Evolutionary conservation across 2,888 invertebrate species (phyloP), one percentile per base, ranked within the genome.

Genomic region (Tryphoninae sp.): DNA sequence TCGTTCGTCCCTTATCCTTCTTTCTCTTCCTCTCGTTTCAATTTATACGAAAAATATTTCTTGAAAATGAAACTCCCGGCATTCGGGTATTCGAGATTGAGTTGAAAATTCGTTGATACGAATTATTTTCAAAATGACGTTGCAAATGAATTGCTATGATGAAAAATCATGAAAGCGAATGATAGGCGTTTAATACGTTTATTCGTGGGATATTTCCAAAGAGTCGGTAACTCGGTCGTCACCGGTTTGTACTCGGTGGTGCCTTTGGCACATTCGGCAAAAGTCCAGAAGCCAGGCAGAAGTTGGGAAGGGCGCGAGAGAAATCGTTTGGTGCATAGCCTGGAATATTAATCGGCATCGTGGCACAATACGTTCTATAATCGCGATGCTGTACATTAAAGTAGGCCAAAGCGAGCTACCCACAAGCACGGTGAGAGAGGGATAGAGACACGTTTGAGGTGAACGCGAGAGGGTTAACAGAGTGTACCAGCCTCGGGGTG

Each of bases 401-500:
- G 73, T 81, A 77, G 79, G 79, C 78, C 73, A 83, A 61, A 69
- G 42, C 26, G 53, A 68, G 45, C 65, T 49, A 59, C 58, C 40
- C 49, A 45, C 53, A 33, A 55, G 33, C 33, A 62, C 45, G 53
- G 42, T 33, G 45, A 69, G 42, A 40, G 45, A 16, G 13, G 67
- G 23, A 61, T 23, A 40, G 55, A 40, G 45, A 13, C 4, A 33
- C 49, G 78, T 40, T 65, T 33, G 62, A 76, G 23, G 74, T 65
- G 65, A 74, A 65, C 51, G 77, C 74, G 53, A 65, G 65, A 81
- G 81, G 78, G 81, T 81, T 81, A 78, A 78, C 81, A 51, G 68
- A 67, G 69, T 69, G 67, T 68, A 72, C 68, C 75, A 73, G 73
- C 73, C 73, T 81, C 73, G 69, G 79, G 79, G 68, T 74, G 81